Base-by-base conservation (phyloP, 2,797 vertebrate genomes). In the Pitangus sulphuratus region DNA sequence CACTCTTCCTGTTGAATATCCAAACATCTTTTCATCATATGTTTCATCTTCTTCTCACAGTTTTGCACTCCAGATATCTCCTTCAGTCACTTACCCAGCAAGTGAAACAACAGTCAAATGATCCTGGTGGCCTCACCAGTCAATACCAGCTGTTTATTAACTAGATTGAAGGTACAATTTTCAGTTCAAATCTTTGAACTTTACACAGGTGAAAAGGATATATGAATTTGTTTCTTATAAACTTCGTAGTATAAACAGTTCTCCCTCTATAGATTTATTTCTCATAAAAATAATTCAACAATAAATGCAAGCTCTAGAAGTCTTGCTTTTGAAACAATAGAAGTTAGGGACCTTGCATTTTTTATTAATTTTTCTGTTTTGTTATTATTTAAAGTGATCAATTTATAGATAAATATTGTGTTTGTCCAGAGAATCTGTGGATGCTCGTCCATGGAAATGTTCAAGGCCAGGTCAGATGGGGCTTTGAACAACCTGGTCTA, bases 1-100 rank as follows among this genome's bases (percentile, higher is more conserved):
- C 77, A 64, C 64, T 81, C 89, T 64, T 85, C 87, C 92, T 92
- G 80, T 39, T 82, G 88, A 95, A 90, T 86, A 95, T 84, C 87
- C 91, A 94, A 61, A 64, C 86, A 93, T 60, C 37, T 94, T 94
- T 90, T 87, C 91, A 75, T 92, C 74, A 8, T 54, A 54, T 65
- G 54, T 91, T 86, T 90, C 25, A 75, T 89, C 39, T 78, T 92
- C 96, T 84, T 64, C 54, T 93, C 92, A 93, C 71, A 84, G 64
- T 61, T 96, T 95, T 93, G 53, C 57, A 77, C 82, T 92, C 85
- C 89, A 88, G 66, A 76, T 85, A 50, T 47, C 75, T 84, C 62
- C 90, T 96, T 90, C 90, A 79, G 13, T 45, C 50, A 76, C 22
- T 21, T 39, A 61, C 47, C 33, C 14, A 91, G 84, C 65, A 94